A percentile compares a stretch with the other conserved stretches of the same genome.
phyloP scores from a whole-genome alignment of 1,140 invertebrate genomes.

The Gonatopus flavifemur region DNA sequence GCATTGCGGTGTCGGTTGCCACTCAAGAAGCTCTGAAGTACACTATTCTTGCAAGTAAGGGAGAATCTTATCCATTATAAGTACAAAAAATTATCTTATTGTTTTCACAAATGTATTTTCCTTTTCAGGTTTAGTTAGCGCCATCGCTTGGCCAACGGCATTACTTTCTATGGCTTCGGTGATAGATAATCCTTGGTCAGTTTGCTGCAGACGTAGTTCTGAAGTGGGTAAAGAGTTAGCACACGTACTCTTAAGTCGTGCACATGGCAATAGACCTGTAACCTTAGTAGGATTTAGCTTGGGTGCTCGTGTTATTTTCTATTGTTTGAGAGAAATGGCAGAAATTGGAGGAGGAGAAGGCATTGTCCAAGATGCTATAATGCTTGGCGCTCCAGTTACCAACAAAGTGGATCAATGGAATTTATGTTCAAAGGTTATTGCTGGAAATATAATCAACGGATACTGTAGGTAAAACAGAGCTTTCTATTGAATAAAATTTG shows the following conservation, averaged over 20 bases:
- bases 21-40: conserved; percentile 76
- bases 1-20: conserved; percentile 67
- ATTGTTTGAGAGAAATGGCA: no score
- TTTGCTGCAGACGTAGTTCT: conserved; percentile 67
- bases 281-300: conserved; percentile 74
- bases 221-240: conserved; percentile 72
- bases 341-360: no score
- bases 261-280: conserved; percentile 72
- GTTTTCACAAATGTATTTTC: conserved; percentile 5
- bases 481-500: no score
- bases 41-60: conserved; percentile 67
- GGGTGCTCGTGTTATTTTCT: conserved; percentile 74
- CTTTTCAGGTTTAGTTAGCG: conserved; percentile 64
- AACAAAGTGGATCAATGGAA: no score
- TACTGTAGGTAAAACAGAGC: no score
- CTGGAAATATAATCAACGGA: no score
- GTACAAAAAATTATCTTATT: background rate
- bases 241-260: conserved; percentile 65
- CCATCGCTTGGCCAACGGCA: conserved; percentile 72
- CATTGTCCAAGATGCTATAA: no score
- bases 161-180: conserved; percentile 66
- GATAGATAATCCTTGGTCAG: conserved; percentile 78
- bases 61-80: conserved; percentile 6
- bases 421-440: no score
- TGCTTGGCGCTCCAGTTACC: no score